Evolutionary conservation across 2,113 vertebrate genomes (phyloP).

Genomic region (Lophius piscatorius): DNA sequence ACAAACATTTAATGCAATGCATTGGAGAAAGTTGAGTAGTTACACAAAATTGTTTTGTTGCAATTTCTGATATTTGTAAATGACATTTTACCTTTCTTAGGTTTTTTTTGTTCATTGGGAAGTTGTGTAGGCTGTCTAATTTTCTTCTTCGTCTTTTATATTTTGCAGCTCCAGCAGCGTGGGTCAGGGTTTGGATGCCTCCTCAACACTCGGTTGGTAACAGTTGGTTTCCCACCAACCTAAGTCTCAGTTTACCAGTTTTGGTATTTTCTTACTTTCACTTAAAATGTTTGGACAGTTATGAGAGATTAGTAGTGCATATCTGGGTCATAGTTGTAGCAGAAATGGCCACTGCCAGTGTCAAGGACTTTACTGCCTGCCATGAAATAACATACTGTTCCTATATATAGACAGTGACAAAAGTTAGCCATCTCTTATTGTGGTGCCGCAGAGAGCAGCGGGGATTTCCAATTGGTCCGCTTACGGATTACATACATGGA

Average conservation of each 20-base stretch:
- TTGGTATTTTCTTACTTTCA: not conserved
- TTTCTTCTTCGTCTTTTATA: not conserved
- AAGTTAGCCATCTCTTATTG: constrained; percentile 31
- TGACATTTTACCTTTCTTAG: too few relatives aligned
- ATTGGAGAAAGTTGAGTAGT: too few relatives aligned
- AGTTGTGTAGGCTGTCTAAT: not conserved
- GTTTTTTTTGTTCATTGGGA: not conserved
- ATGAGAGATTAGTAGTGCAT: not conserved
- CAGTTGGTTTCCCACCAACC: not conserved
- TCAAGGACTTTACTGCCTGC: constrained; percentile 33
- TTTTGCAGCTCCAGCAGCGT: constrained; percentile 60
- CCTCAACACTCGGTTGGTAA: constrained; percentile 73
- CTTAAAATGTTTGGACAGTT: not conserved
- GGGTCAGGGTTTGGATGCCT: constrained; percentile 69
- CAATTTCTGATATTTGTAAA: too few relatives aligned
- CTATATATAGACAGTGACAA: constrained; percentile 67
- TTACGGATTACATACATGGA: not conserved
- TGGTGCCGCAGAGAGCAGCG: constrained; percentile 13
- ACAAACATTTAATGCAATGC: too few relatives aligned
- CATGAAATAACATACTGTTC: constrained; percentile 14
- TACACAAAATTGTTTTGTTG: too few relatives aligned
- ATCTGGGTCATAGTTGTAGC: not conserved
- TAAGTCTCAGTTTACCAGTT: too few relatives aligned
- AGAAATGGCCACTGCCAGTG: constrained; percentile 26
- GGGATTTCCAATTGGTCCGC: constrained; percentile 27